Base-by-base conservation (phyloP, 2,888 invertebrate species). In the Leptura quadrifasciata region DNA sequence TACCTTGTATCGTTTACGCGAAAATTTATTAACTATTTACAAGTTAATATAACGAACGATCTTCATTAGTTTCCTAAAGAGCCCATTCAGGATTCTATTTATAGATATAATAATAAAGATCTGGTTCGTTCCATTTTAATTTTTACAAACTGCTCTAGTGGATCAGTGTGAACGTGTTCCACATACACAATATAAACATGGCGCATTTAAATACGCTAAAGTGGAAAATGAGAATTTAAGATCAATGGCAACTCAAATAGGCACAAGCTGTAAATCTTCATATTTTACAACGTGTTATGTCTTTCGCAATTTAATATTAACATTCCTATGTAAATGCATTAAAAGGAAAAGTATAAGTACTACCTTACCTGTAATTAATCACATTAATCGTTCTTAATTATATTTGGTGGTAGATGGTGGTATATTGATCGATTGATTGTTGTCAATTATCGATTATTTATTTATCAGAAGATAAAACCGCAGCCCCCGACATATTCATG, bases 161-260 rank as follows among this genome's bases (percentile, higher is more conserved):
- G 4, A 8, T 15, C n/a, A 31, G 10, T 31, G 9, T 61, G 9
- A 58, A 24, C 21, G 27, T 47, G 47, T 47, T 39, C 39, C 39
- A 39, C 39, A 39, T 39, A 39, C 12, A 39, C 20, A n/a, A n/a
- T n/a, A 24, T 60, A 60, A 21, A 27, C 21, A 57, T 57, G 12
- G 12, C 18, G 18, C 8, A 21, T 58, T 21, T 21, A 5, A 10
- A 3, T 21, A 8, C 27, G 9, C 39, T 39, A 47, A 31, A 52
- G 47, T 54, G 21, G 68, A 55, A 20, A 68, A 47, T 31, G 68
- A 10, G 68, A 21, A 68, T 68, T 68, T 68, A 68, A 68, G 54
- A 68, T 68, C 68, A 52, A 68, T 68, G 68, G 68, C 68, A 68
- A 68, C 20, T 18, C 47, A 21, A 68, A 58, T 5, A 15, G 5